A percentile compares a stretch with the other conserved stretches of the same genome.
Evolutionary conservation across 2,888 invertebrate genomes (phyloP).

Genomic region (Mimas tiliae): DNA sequence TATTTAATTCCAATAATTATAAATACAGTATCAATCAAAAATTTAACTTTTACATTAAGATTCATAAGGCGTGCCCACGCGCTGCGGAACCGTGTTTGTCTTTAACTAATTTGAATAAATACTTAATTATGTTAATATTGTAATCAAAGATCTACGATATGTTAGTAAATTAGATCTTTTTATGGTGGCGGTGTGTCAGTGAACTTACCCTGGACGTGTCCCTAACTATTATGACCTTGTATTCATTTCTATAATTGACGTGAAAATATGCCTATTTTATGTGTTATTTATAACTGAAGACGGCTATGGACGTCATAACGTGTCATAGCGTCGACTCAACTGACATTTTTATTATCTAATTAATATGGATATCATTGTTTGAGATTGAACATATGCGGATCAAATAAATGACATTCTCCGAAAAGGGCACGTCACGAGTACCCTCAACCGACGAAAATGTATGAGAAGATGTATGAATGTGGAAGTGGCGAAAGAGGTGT

Average conservation of each 20-base stretch:
- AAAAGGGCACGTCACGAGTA: no score
- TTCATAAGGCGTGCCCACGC: slow-evolving; percentile 51
- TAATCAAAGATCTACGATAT: slow-evolving; percentile 42
- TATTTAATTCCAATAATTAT: neutral
- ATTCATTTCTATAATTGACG: slow-evolving; percentile 13
- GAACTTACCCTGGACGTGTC: slow-evolving; percentile 3
- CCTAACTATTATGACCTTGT: slow-evolving; percentile 20
- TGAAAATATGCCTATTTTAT: neutral
- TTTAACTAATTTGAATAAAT: slow-evolving; percentile 72
- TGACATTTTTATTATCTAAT: neutral
- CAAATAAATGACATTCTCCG: no score
- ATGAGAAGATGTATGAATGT: no score
- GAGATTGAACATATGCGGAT: no score
- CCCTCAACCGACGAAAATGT: no score
- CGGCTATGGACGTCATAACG: neutral
- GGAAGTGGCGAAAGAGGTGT: no score
- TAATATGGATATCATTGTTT: neutral
- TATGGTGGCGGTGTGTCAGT: slow-evolving; percentile 14
- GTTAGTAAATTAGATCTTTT: slow-evolving; percentile 27
- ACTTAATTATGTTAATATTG: slow-evolving; percentile 70
- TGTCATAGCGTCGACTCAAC: neutral
- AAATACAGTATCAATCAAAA: neutral
- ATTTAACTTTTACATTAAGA: slow-evolving; percentile 19
- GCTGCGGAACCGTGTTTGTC: slow-evolving; percentile 45
- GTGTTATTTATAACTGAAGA: neutral